A percentile compares a stretch with the other conserved stretches of the same genome.
phyloP scores from a whole-genome alignment of 2,797 vertebrate genomes.

The Phyllotis vaccarum region DNA sequence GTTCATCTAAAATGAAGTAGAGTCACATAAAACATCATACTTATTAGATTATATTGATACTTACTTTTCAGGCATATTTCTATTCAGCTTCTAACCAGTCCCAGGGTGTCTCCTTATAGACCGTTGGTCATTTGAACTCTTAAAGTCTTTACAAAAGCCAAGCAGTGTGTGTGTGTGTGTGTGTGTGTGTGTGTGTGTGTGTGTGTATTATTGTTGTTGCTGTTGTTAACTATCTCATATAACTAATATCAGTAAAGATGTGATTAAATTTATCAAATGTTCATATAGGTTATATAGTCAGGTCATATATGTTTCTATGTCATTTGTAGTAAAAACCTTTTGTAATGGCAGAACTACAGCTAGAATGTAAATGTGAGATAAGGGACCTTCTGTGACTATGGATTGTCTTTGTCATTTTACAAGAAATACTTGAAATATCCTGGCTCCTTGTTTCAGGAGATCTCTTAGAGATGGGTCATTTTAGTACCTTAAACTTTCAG shows the following conservation, averaged over 20 bases:
- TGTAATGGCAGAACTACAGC: not conserved
- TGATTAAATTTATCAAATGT: slow-evolving; percentile 9
- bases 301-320: not conserved
- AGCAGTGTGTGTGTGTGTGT: not conserved
- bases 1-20: not conserved
- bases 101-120: not conserved
- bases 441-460: slow-evolving; percentile 31
- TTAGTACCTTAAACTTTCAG: slow-evolving; percentile 60
- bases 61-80: not conserved
- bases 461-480: slow-evolving; percentile 14
- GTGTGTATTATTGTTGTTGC: not conserved
- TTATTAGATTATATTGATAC: not conserved
- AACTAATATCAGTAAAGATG: not conserved
- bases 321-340: slow-evolving; percentile 18
- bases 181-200: not conserved
- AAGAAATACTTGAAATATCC: slow-evolving; percentile 51
- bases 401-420: slow-evolving; percentile 34
- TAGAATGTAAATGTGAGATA: slow-evolving; percentile 41
- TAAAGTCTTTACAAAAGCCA: not conserved
- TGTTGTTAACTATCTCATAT: not conserved
- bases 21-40: not conserved
- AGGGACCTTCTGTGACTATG: not conserved
- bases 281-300: not conserved
- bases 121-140: not conserved
- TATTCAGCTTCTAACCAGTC: not conserved